Evolutionary conservation across 2,888 invertebrate genomes (phyloP), one percentile per base, ranked within the genome.

Genomic region (Xanthia togata): DNA sequence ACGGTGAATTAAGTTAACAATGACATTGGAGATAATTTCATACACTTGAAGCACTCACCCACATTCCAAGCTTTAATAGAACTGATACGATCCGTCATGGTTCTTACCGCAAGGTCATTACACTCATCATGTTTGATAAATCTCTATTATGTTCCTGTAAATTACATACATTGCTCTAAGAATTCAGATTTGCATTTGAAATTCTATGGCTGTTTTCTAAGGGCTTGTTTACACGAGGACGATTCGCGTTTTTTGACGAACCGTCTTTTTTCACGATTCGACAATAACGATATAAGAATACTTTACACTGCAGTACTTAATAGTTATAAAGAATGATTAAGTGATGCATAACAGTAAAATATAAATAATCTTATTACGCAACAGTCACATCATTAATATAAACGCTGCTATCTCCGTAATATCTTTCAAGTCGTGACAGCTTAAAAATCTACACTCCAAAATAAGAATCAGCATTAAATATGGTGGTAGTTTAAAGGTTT

Each of bases 71-170:
- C 83, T 79, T 82, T 79, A 81, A 70, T 81, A 86, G 75, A 90
- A 90, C 91, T 89, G 90, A 89, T 91, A 91, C 83, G 73, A 92
- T 93, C 90, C 90, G 90, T 91, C 90, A 91, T 89, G 90, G 89
- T 87, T 82, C 76, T 75, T 77, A 80, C 74, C 23, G 72, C 90
- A 93, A 93, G 93, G 93, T 92, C 90, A 87, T 75, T 90, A 88
- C 87, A 89, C 90, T 83, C 88, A 90, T 90, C 84, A 80, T 67
- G 67, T 70, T 79, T 78, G 78, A 86, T 85, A 79, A 60, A 80
- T 85, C 84, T 86, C 74, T 79, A 70, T 76, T 76, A 82, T 76
- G 77, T 77, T 82, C 69, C 67, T 64, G 76, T 84, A 80, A 84
- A 87, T 83, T 80, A 76, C 76, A 57, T 70, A 84, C 76, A 79